Evolutionary conservation across 2,797 vertebrate genomes (phyloP).

Genomic region (Iguana delicatissima): DNA sequence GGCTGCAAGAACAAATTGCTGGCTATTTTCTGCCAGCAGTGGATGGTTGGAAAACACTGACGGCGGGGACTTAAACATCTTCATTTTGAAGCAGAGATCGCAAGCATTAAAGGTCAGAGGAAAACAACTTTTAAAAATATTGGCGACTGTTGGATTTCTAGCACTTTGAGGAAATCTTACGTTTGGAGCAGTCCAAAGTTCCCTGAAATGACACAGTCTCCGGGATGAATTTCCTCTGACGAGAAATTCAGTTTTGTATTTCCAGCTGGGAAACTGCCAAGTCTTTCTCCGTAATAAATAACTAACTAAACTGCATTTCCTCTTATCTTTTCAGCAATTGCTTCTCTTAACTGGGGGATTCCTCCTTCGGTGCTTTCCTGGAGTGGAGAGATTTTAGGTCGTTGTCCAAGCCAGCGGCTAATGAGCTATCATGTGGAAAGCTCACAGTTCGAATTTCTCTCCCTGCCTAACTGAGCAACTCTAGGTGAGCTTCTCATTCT

Average conservation of each 20-base stretch:
- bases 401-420: no score
- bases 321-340: background rate
- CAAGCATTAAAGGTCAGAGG: no score
- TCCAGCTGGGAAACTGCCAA: conserved; percentile 24
- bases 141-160: background rate
- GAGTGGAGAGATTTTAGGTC: background rate
- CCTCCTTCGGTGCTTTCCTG: background rate
- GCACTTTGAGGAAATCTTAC: background rate
- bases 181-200: conserved; percentile 21
- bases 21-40: no score
- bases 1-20: no score
- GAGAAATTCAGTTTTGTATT: background rate
- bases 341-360: background rate
- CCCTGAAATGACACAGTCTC: conserved; percentile 41
- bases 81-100: no score
- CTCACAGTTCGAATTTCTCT: background rate
- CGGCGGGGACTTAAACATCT: no score
- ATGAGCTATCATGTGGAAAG: background rate
- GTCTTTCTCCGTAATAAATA: background rate
- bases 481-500: no score
- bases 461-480: no score
- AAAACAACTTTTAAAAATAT: no score
- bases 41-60: no score
- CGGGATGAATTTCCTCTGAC: conserved; percentile 64
- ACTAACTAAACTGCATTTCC: background rate